phyloP scores from a whole-genome alignment of 2,797 vertebrate genomes.

The Crenuchus spilurus region DNA sequence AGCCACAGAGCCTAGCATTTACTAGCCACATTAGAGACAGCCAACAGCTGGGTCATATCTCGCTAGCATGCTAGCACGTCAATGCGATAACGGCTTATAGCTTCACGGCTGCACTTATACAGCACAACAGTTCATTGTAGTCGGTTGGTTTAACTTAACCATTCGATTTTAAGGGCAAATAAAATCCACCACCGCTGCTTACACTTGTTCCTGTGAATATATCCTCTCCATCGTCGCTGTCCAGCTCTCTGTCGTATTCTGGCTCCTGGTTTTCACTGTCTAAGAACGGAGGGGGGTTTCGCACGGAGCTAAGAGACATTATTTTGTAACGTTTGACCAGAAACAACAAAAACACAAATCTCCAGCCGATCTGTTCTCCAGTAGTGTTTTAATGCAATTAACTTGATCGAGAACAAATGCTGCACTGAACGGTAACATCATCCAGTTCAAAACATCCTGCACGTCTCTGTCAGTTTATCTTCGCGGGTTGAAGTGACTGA shows the following conservation, averaged over 20 bases:
- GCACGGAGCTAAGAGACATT: conserved; percentile 63
- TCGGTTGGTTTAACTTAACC: too few relatives aligned
- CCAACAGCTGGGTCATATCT: not conserved
- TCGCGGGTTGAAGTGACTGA: not conserved
- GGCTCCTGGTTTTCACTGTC: conserved; percentile 66
- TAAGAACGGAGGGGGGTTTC: conserved; percentile 75
- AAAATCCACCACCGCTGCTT: conserved; percentile 29
- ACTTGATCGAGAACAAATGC: conserved; percentile 1
- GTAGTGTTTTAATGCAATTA: not conserved
- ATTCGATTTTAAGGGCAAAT: not conserved
- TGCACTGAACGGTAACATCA: conserved; percentile 26
- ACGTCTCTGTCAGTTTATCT: not conserved
- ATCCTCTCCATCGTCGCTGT: conserved; percentile 80
- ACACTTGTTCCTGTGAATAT: conserved; percentile 72
- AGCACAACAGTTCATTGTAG: too few relatives aligned
- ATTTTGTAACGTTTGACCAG: not conserved
- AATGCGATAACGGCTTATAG: not conserved
- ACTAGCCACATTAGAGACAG: not conserved
- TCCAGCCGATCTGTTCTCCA: not conserved
- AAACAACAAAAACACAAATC: not conserved
- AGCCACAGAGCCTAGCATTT: not conserved
- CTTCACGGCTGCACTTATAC: not conserved
- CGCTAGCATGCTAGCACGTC: not conserved
- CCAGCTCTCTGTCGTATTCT: conserved; percentile 62
- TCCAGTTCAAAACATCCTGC: conserved; percentile 10